Conservation (phyloP, 2,113 vertebrate genomes). For the Todiramphus saurophagus region DNA sequence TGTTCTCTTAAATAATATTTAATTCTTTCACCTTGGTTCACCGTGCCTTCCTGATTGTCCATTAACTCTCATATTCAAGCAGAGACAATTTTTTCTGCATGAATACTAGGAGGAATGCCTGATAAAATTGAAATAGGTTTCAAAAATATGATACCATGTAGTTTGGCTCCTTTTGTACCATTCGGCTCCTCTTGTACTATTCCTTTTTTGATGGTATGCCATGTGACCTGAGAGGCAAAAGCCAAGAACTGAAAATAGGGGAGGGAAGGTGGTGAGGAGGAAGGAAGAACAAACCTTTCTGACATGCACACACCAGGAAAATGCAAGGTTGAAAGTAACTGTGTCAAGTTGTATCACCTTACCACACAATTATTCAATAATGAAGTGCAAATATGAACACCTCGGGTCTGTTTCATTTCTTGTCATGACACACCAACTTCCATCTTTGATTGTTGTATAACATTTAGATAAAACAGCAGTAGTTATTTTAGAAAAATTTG, state of each 20-base stretch:
- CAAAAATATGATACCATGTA: neutral
- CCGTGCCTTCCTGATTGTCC: neutral
- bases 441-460: neutral
- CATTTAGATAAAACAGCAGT: neutral
- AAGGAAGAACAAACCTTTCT: neutral
- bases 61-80: neutral
- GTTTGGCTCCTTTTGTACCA: neutral
- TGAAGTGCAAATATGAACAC: neutral
- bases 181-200: neutral
- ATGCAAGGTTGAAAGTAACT: neutral
- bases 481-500: constrained; percentile 7
- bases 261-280: neutral
- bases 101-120: neutral
- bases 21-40: constrained; percentile 10
- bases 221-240: neutral
- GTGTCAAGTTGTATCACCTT: neutral
- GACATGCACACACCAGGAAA: neutral
- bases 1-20: constrained; percentile 5
- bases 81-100: neutral
- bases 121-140: neutral
- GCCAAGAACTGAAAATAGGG: neutral
- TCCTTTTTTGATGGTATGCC: neutral
- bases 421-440: neutral
- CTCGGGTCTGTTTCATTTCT: neutral
- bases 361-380: neutral